Conservation (phyloP, 35 echinoderm and acorn worm genomes). For the Apostichopus japonicus region DNA sequence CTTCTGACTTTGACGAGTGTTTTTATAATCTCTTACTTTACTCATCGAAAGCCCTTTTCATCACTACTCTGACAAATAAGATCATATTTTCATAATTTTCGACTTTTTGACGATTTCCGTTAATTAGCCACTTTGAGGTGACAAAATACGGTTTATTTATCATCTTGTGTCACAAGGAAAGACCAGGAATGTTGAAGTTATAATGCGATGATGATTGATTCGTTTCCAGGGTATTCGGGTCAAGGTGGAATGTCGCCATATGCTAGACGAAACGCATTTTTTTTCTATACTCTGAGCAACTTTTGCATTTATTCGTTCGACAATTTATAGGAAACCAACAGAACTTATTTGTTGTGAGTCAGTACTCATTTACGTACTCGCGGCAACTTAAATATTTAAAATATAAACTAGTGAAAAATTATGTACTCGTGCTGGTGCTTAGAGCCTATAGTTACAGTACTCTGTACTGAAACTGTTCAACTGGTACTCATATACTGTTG, state of each 20-base stretch:
- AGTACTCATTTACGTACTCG: too few species aligned
- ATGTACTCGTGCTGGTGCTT: too few species aligned
- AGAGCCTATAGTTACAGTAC: too few species aligned
- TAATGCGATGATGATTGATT: neutral
- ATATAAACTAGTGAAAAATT: too few species aligned
- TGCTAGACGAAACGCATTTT: too few species aligned
- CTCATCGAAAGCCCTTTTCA: slow-evolving; percentile 18
- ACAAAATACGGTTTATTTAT: slow-evolving; percentile 14
- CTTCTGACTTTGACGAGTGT: neutral
- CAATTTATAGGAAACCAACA: too few species aligned
- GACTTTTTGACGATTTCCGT: slow-evolving; percentile 43
- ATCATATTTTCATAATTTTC: slow-evolving; percentile 48
- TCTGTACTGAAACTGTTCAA: too few species aligned
- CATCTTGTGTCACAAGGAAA: neutral
- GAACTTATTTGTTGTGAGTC: too few species aligned
- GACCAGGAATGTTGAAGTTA: neutral
- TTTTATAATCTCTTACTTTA: neutral
- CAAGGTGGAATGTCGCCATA: neutral
- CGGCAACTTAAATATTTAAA: too few species aligned
- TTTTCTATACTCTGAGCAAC: too few species aligned
- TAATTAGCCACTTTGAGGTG: slow-evolving; percentile 18
- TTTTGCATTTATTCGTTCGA: too few species aligned
- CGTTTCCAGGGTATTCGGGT: neutral
- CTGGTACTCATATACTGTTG: too few species aligned
- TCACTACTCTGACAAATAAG: slow-evolving; percentile 34